These are phyloP conservation scores for Mythimna loreyi DNA, from an alignment of 2,888 invertebrate species.

Conservation along the genomic window DNA sequence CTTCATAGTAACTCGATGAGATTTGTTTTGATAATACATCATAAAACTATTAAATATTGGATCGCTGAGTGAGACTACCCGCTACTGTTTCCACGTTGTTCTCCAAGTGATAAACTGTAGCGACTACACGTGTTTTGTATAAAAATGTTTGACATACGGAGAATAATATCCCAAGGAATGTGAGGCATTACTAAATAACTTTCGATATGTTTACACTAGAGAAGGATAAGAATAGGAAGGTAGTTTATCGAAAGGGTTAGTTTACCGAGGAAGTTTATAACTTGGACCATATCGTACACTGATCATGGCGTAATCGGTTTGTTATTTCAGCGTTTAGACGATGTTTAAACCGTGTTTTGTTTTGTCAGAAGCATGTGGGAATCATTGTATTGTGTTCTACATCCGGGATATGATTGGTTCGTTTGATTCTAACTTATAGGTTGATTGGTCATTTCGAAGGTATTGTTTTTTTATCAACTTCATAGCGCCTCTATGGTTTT, in stretches of 20 bases:
- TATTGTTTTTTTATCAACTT: conserved; percentile 37
- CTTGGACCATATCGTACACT: conserved; percentile 76
- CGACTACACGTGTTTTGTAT: conserved; percentile 62
- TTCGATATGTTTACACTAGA: conserved; percentile 46
- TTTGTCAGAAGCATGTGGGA: conserved; percentile 90
- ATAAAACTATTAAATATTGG: conserved; percentile 91
- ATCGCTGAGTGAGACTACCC: conserved; percentile 91
- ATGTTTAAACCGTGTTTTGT: conserved; percentile 88
- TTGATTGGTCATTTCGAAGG: conserved; percentile 61
- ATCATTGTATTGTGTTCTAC: conserved; percentile 89
- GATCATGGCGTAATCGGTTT: conserved; percentile 88
- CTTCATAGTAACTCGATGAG: conserved; percentile 87
- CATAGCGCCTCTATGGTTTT: neutral
- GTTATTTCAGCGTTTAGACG: conserved; percentile 90
- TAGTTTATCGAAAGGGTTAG: conserved; percentile 33
- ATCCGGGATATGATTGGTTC: conserved; percentile 87
- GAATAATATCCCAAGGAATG: conserved; percentile 30
- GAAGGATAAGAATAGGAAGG: conserved; percentile 45
- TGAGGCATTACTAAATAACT: conserved; percentile 43
- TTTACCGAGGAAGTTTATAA: conserved; percentile 56
- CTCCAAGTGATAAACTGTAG: conserved; percentile 75
- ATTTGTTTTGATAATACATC: conserved; percentile 92
- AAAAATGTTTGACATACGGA: conserved; percentile 51
- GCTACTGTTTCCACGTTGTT: conserved; percentile 82
- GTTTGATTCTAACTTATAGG: conserved; percentile 79